Conservation (phyloP, 1,140 invertebrate genomes). For the Drosophila santomea region DNA sequence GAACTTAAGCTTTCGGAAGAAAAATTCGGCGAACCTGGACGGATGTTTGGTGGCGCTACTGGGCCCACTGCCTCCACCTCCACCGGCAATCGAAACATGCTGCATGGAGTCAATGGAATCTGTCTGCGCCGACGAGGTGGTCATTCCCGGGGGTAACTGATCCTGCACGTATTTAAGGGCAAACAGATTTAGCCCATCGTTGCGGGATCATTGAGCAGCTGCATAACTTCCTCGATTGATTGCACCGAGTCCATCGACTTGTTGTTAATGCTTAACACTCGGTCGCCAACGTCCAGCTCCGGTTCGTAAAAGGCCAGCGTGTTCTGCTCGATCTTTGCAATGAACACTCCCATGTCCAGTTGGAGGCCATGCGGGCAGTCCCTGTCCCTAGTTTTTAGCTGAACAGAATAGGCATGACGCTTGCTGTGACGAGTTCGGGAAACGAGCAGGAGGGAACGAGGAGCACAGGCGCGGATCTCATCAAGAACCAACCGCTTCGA, state of each 20-base stretch:
- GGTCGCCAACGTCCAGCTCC: constrained; percentile 95
- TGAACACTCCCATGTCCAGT: constrained; percentile 93
- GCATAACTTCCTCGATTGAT: constrained; percentile 91
- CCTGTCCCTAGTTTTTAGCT: constrained; percentile 73
- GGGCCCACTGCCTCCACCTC: constrained; percentile 24
- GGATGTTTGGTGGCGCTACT: constrained; percentile 75
- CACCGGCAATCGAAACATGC: constrained; percentile 39
- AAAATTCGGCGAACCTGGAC: constrained; percentile 80
- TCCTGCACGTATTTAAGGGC: constrained; percentile 87
- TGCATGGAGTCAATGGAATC: constrained; percentile 83
- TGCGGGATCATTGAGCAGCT: constrained; percentile 90
- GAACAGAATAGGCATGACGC: constrained; percentile 85
- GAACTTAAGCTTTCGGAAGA: constrained; percentile 79
- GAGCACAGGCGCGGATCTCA: constrained; percentile 88
- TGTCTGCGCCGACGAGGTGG: constrained; percentile 80
- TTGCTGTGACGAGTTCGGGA: constrained; percentile 87
- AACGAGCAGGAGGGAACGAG: constrained; percentile 88
- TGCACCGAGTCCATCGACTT: constrained; percentile 92
- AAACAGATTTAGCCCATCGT: constrained; percentile 92
- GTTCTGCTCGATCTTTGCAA: constrained; percentile 94
- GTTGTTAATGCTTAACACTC: constrained; percentile 96
- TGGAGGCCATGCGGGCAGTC: constrained; percentile 88
- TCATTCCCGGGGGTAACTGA: constrained; percentile 63
- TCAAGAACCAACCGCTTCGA: constrained; percentile 90
- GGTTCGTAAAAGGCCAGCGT: constrained; percentile 95